These are phyloP conservation scores for Spisula solida DNA, from an alignment of 2,888 invertebrate genomes.

Conservation along the genomic window DNA sequence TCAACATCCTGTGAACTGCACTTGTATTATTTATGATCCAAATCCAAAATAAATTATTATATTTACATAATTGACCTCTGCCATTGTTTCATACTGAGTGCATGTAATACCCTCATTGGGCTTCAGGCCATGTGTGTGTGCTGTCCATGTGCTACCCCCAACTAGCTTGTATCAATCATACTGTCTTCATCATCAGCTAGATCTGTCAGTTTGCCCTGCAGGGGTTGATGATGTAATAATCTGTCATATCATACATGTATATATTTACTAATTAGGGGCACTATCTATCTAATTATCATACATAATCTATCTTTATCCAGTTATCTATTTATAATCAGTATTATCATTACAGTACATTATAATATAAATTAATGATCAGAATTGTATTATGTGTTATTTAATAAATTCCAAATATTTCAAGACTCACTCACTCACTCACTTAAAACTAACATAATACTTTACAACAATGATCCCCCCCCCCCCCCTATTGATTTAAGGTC, in stretches of 20 bases:
- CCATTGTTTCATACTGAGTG: not conserved
- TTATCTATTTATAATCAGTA: not conserved
- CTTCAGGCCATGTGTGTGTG: not conserved
- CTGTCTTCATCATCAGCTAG: not conserved
- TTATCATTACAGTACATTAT: no score
- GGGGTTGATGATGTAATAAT: not conserved
- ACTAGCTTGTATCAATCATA: not conserved
- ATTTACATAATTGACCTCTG: constrained; percentile 5
- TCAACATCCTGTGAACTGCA: not conserved
- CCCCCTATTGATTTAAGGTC: no score
- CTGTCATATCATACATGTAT: not conserved
- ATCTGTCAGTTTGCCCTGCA: not conserved
- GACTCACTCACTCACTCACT: no score
- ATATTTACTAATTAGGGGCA: constrained; percentile 4
- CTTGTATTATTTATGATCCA: not conserved
- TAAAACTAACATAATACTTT: no score
- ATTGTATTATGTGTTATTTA: no score
- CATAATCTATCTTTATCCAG: not conserved
- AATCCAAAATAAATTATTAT: not conserved
- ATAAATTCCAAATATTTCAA: no score
- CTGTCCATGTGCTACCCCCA: no score
- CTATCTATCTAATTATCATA: constrained; percentile 5
- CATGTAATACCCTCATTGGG: not conserved
- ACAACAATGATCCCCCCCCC: no score
- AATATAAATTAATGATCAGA: no score